Conservation (phyloP, 1,140 invertebrate species). For the Drosophila kanapiae region DNA sequence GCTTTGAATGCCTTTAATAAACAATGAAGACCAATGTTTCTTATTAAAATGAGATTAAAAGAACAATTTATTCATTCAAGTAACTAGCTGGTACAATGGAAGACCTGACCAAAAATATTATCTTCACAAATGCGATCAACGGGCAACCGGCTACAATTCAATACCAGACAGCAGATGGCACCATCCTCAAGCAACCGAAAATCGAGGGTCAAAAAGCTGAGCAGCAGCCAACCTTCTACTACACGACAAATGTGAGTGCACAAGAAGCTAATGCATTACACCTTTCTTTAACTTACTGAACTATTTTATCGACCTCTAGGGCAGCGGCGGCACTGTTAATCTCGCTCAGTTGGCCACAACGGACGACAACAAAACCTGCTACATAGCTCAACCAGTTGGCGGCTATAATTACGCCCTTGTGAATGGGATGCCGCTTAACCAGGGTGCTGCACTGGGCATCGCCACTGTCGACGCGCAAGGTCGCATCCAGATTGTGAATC, state of each 20-base stretch:
- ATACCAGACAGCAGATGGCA: constrained; percentile 84
- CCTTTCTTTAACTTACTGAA: neutral
- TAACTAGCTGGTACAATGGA: constrained; percentile 68
- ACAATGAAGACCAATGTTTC: constrained; percentile 5
- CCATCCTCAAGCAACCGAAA: constrained; percentile 83
- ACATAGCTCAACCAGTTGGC: constrained; percentile 90
- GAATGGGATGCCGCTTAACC: constrained; percentile 87
- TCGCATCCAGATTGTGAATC: constrained; percentile 84
- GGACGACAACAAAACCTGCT: constrained; percentile 89
- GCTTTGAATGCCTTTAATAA: constrained; percentile 35
- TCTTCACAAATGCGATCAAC: constrained; percentile 82
- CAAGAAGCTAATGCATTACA: neutral
- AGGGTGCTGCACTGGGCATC: constrained; percentile 79
- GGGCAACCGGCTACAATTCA: constrained; percentile 83
- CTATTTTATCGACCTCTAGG: constrained; percentile 39
- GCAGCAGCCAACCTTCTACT: constrained; percentile 89
- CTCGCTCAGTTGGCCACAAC: constrained; percentile 87
- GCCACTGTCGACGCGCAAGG: constrained; percentile 83
- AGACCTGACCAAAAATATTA: constrained; percentile 84
- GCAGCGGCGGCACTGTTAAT: constrained; percentile 87
- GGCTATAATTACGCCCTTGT: constrained; percentile 89
- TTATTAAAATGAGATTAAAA: constrained; percentile 9
- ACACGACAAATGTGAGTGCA: constrained; percentile 88
- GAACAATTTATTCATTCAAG: constrained; percentile 7
- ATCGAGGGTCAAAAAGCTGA: constrained; percentile 82